These are phyloP conservation scores for Orchesella flavescens DNA, from an alignment of 2,888 invertebrate species.

Conservation along the genomic window DNA sequence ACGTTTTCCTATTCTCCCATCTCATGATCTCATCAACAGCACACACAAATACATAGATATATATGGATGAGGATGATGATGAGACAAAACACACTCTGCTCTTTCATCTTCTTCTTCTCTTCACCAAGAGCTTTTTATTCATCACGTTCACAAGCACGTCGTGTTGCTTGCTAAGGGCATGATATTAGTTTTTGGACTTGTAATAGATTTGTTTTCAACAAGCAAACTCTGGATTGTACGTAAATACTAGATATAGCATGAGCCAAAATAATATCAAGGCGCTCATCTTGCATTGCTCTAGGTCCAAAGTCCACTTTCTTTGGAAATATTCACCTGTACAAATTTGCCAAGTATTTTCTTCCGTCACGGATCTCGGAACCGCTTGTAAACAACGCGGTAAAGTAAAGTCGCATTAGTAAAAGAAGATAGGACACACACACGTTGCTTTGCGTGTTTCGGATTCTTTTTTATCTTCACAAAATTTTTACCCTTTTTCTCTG, in stretches of 20 bases:
- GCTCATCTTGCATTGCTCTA: no score
- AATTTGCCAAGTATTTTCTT: neutral
- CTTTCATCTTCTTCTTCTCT: neutral
- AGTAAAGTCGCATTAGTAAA: no score
- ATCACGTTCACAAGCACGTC: no score
- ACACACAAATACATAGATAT: no score
- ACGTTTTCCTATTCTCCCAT: slow-evolving; percentile 29
- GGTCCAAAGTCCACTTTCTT: neutral
- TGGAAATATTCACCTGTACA: neutral
- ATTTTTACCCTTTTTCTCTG: no score
- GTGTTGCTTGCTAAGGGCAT: no score
- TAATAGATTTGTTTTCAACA: slow-evolving; percentile 25
- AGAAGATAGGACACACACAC: no score
- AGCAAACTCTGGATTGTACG: neutral
- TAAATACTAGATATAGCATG: neutral
- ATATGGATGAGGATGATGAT: no score
- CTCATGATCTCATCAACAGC: slow-evolving; percentile 20
- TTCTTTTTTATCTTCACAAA: no score
- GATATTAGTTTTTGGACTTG: neutral
- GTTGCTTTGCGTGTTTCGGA: no score
- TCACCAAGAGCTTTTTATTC: neutral
- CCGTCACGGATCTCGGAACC: slow-evolving; percentile 6
- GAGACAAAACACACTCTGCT: neutral
- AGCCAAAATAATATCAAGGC: no score
- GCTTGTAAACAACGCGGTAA: no score